Percentiles rank a stretch among this genome's conserved stretches.
Evolutionary conservation across 2,888 invertebrate genomes (phyloP).

Genomic region (Drosophila seclusa): DNA sequence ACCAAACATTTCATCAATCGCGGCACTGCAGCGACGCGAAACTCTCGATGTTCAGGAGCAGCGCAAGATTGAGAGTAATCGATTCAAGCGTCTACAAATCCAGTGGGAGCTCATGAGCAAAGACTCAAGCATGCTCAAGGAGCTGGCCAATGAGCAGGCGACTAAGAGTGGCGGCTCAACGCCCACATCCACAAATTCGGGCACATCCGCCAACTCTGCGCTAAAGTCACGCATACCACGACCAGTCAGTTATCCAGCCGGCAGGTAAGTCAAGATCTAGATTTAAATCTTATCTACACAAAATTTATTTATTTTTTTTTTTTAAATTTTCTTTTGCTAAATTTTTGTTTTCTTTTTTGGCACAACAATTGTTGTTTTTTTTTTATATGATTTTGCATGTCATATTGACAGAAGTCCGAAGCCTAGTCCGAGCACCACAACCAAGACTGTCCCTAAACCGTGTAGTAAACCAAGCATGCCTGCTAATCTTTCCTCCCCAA

Average conservation of each 20-base stretch:
- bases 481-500: slow-evolving; percentile 77
- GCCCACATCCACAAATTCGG: slow-evolving; percentile 82
- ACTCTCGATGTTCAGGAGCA: slow-evolving; percentile 80
- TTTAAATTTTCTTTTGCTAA: slow-evolving; percentile 39
- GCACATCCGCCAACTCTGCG: slow-evolving; percentile 65
- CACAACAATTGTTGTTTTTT: slow-evolving; percentile 1
- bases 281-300: neutral
- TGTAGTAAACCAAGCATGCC: slow-evolving; percentile 45
- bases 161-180: slow-evolving; percentile 85
- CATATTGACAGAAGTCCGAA: slow-evolving; percentile 60
- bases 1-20: slow-evolving; percentile 90
- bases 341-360: slow-evolving; percentile 47
- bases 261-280: slow-evolving; percentile 79
- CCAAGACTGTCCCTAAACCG: slow-evolving; percentile 66
- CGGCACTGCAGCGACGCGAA: slow-evolving; percentile 65
- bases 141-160: slow-evolving; percentile 83
- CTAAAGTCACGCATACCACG: slow-evolving; percentile 84
- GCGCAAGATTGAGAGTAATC: slow-evolving; percentile 84
- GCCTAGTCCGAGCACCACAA: slow-evolving; percentile 36
- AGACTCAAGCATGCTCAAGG: slow-evolving; percentile 84
- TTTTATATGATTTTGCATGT: slow-evolving; percentile 55
- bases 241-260: slow-evolving; percentile 85
- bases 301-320: slow-evolving; percentile 21
- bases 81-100: slow-evolving; percentile 85
- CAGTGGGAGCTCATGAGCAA: slow-evolving; percentile 85